These are phyloP conservation scores for Eulemur rubriventer DNA, from an alignment of 2,797 vertebrate genomes.

Conservation along the genomic window DNA sequence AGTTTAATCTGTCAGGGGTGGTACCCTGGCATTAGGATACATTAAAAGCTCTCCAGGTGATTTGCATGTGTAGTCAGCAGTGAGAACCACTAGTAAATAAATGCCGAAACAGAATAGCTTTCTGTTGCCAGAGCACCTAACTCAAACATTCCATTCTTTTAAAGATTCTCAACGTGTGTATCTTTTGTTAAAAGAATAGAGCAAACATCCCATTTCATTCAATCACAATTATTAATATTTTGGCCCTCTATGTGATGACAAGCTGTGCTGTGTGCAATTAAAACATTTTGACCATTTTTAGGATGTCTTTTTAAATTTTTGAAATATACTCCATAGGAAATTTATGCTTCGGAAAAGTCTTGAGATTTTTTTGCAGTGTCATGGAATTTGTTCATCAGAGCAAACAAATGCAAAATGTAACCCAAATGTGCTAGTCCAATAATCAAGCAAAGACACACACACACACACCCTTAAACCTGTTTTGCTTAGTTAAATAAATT, in stretches of 20 bases:
- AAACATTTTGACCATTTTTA: conserved; percentile 41
- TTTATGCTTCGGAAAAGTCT: background rate
- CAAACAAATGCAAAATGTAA: conserved; percentile 21
- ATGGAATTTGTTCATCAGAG: background rate
- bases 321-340: background rate
- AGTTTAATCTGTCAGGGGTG: conserved; percentile 65
- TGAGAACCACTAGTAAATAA: background rate
- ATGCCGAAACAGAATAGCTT: background rate
- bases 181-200: background rate
- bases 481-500: conserved; percentile 30
- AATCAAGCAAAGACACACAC: background rate
- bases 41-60: background rate
- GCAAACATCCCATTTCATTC: background rate
- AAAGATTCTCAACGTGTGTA: background rate
- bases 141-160: background rate
- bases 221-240: background rate
- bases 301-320: conserved; percentile 32
- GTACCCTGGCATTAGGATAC: conserved; percentile 20
- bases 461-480: conserved; percentile 3
- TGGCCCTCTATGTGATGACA: background rate
- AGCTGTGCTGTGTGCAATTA: background rate
- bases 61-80: background rate
- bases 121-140: background rate
- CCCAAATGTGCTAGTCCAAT: background rate
- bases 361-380: background rate